Base-by-base conservation (phyloP, 2,888 invertebrate genomes). In the Vesta saturnalis region DNA sequence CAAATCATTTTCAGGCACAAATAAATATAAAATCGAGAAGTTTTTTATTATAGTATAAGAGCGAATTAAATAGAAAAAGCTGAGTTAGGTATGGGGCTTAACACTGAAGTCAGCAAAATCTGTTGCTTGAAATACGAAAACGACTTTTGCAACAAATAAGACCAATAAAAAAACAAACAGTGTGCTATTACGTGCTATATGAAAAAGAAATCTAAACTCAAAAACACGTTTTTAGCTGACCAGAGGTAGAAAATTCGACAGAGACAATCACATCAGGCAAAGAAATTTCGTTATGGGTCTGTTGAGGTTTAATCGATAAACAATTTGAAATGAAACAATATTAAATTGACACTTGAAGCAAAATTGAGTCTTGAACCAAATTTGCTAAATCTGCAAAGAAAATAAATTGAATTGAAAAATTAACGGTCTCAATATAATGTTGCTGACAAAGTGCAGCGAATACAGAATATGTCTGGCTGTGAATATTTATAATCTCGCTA, bases 361-460 rank as follows among this genome's bases (percentile, higher is more conserved):
- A 15, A 14, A n/a, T 6, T 8, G 15, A 35, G 22, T n/a, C 21
- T 22, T 18, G 43, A 49, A 21, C 19, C 21, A 22, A 19, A 39
- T 60, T 49, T 47, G 59, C 55, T n/a, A 43, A 39, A 65, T 65
- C 46, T 47, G 60, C 49, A 39, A 58, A 61, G 57, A 47, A 61
- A 58, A n/a, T n/a, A n/a, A 58, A 67, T 67, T 43, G 47, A 58
- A 60, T 64, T 58, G 35, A 21, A 64, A 64, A 63, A 52, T 58
- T 47, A 52, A 19, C 39, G 54, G 67, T 52, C 57, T 39, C 35
- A 58, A 67, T 67, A 67, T 63, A 67, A 67, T 67, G 63, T 67
- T 67, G 67, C 68, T 69, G 64, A 69, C 64, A 69, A 64, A 69
- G 60, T 64, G 68, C 68, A 69, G 49, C 68, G 68, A 64, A 69